Base-by-base conservation (phyloP, 2,888 invertebrate genomes). In the Amblyteles armatorius region DNA sequence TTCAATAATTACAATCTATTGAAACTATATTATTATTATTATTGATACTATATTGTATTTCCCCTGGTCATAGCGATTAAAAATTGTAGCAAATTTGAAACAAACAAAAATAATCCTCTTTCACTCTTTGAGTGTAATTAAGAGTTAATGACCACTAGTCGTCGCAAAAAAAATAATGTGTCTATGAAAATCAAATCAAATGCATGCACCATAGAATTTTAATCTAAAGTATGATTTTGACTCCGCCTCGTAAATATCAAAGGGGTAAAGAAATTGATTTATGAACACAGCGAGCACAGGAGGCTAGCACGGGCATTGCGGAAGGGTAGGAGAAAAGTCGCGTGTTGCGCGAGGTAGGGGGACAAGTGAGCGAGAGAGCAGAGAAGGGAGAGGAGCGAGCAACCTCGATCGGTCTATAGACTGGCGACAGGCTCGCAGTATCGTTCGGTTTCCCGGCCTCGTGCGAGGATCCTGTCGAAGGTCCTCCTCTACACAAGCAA, bases 371-470 rank as follows among this genome's bases (percentile, higher is more conserved):
- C 26, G 5, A 60, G 16, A 60, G 60, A 26, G 29, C 13, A 60
- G 60, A 55, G 67, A 57, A 36, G 73, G 78, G 73, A 74, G 74
- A 68, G 57, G 48, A 72, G 78, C 69, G 55, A 65, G 69, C 78
- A 48, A 22, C 68, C 68, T 71, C 76, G 81, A 82, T 82, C 72
- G 77, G 65, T 73, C 80, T 82, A 55, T 67, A 50, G 52, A 52
- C 74, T 69, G 81, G 74, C 69, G 84, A 84, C 84, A 81, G 74
- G 69, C 74, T 79, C 84, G 26, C 60, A 84, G 84, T 84, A 73
- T 82, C 84, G 81, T 69, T 84, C 78, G 84, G 78, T 81, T 81
- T 78, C 50, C 78, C 79, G 55, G 44, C 80, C 77, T 73, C 81
- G 72, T 72, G 57, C 76, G 77, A 78, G 73, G 81, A 78, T 81